Base-by-base conservation (phyloP, 2,888 invertebrate genomes). In the Griposia aprilina region DNA sequence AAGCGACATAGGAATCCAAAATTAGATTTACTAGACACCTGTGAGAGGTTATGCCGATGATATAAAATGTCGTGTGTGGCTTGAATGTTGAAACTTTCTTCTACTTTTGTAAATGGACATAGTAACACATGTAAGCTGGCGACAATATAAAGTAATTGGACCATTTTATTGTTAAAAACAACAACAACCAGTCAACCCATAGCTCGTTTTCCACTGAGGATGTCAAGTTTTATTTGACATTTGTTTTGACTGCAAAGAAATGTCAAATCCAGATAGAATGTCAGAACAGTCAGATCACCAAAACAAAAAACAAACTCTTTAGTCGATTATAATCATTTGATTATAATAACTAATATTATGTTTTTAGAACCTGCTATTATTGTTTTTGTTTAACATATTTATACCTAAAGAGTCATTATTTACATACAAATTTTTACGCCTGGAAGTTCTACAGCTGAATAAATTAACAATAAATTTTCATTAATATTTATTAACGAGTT, bases 41-140 rank as follows among this genome's bases (percentile, higher is more conserved):
- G 97, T 78, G 98, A 97, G 88, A 99, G 97, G 97, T 99, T 98
- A 95, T 97, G 97, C 88, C 98, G 97, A 94, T 99, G 98, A 95
- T 99, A 99, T 69, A 99, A 97, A 91, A 99, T 97, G 96, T 99
- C 99, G 96, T 99, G 99, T 94, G 98, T 98, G 41, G 99, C 99
- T 97, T 99, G 99, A 79, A 99, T 97, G 97, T 99, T 99, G 94
- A 99, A 99, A 96, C 99, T 99, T 97, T 99, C 99, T 96, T 99
- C 99, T 72, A 99, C 99, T 98, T 99, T 99, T 8, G 99, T 99
- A 94, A 98, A 99, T 74, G 99, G 99, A 92, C 99, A 99, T 90
- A 98, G 97, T 84, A 99, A 94, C 79, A 99, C 96, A 94, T 99
- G 98, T 89, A 98, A 97, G 89, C 98, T 97, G 81, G 98, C 98